phyloP scores from a whole-genome alignment of 2,888 invertebrate genomes.

The Saturnia japonica region DNA sequence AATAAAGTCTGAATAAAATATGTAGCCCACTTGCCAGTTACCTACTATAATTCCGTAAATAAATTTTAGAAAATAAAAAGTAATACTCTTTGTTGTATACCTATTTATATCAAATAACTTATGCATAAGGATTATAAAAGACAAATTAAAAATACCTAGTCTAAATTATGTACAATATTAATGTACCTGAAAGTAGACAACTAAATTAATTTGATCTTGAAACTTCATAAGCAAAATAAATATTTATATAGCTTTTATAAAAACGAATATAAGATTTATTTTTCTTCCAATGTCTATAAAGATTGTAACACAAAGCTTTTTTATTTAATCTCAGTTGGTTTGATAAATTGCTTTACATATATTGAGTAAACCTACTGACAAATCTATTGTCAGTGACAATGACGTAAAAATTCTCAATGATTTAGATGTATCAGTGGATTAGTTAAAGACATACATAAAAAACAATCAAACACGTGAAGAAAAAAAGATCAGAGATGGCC shows the following conservation, averaged over 20 bases:
- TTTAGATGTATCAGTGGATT: conserved; percentile 54
- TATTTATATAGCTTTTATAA: not conserved
- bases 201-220: not conserved
- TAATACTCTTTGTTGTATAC: too few species aligned
- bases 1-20: too few species aligned
- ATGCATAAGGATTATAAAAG: not conserved
- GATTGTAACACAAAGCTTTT: not conserved
- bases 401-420: conserved; percentile 40
- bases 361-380: conserved; percentile 41
- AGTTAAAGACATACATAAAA: conserved; percentile 56
- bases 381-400: conserved; percentile 53
- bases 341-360: conserved; percentile 1
- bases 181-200: not conserved
- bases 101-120: too few species aligned
- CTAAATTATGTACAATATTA: not conserved
- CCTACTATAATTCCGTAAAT: too few species aligned
- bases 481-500: conserved; percentile 70
- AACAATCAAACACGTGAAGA: conserved; percentile 59
- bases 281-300: not conserved
- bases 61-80: too few species aligned
- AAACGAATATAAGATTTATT: not conserved
- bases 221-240: not conserved
- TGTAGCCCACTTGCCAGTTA: too few species aligned
- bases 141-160: not conserved
- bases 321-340: not conserved